Conservation (phyloP, 1,140 invertebrate genomes). For the Anoplolepis gracilipes region DNA sequence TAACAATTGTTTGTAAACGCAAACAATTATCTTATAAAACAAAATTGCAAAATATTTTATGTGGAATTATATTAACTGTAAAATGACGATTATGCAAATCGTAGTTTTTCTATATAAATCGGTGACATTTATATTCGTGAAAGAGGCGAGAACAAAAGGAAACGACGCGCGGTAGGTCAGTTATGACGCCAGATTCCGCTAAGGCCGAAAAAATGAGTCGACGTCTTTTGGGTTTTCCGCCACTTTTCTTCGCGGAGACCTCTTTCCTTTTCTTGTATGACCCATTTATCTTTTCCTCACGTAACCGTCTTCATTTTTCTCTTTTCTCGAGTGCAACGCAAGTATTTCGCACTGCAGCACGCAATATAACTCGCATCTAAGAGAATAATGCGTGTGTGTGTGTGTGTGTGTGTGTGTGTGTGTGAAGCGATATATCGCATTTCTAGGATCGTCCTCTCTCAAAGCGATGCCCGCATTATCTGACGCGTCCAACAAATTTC, state of each 20-base stretch:
- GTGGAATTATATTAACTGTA: background rate
- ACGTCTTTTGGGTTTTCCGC: background rate
- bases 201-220: constrained; percentile 51
- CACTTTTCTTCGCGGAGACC: background rate
- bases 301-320: constrained; percentile 7
- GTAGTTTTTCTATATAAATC: background rate
- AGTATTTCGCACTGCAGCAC: background rate
- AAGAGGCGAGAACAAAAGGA: constrained; percentile 17
- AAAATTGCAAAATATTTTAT: background rate
- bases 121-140: constrained; percentile 36
- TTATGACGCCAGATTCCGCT: constrained; percentile 40
- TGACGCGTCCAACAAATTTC: constrained; percentile 37
- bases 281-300: constrained; percentile 42
- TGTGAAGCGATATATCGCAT: background rate
- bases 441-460: constrained; percentile 13
- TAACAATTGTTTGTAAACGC: background rate
- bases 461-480: background rate
- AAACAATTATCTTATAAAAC: background rate
- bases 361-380: background rate
- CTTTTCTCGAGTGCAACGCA: background rate
- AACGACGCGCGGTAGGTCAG: constrained; percentile 31
- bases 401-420: too few relatives aligned
- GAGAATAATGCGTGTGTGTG: constrained; percentile 49
- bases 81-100: background rate
- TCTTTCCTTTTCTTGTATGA: background rate